Percentiles rank a stretch among this genome's conserved stretches.
Evolutionary conservation across 1,140 invertebrate genomes (phyloP).

Genomic region (Bombus ignitus): DNA sequence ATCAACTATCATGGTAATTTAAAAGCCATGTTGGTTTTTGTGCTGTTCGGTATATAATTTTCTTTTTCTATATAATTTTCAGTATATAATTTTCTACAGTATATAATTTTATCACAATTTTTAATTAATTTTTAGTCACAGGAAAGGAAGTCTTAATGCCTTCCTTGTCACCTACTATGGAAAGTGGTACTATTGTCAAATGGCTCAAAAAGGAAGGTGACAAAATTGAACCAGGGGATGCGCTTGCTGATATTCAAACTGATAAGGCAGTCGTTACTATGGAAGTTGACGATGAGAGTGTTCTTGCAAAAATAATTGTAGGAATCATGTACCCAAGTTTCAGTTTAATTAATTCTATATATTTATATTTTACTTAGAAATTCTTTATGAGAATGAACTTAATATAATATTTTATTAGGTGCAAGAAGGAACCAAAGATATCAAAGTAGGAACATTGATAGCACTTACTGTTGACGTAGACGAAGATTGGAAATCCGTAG

Average conservation of each 20-base stretch:
- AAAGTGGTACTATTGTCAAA: constrained; percentile 96
- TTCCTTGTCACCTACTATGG: constrained; percentile 99
- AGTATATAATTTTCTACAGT: background rate
- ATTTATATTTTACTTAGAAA: background rate
- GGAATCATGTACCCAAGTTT: constrained; percentile 10
- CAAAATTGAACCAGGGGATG: constrained; percentile 88
- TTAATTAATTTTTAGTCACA: constrained; percentile 68
- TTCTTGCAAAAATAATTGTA: constrained; percentile 94
- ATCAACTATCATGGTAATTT: constrained; percentile 41
- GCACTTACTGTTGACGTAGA: constrained; percentile 87
- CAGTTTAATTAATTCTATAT: background rate
- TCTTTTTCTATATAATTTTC: background rate
- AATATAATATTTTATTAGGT: constrained; percentile 70
- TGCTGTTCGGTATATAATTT: background rate
- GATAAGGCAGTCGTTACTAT: constrained; percentile 99
- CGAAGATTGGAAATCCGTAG: constrained; percentile 85
- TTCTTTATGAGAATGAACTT: background rate
- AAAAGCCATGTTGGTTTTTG: background rate
- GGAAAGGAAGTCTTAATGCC: constrained; percentile 86
- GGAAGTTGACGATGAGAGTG: constrained; percentile 98
- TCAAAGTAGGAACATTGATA: constrained; percentile 86
- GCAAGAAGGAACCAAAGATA: constrained; percentile 84
- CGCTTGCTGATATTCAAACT: constrained; percentile 99
- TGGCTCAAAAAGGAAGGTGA: constrained; percentile 99
- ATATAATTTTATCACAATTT: background rate